Evolutionary conservation across 2,797 vertebrate species (phyloP).

Genomic region (Notamacropus eugenii): DNA sequence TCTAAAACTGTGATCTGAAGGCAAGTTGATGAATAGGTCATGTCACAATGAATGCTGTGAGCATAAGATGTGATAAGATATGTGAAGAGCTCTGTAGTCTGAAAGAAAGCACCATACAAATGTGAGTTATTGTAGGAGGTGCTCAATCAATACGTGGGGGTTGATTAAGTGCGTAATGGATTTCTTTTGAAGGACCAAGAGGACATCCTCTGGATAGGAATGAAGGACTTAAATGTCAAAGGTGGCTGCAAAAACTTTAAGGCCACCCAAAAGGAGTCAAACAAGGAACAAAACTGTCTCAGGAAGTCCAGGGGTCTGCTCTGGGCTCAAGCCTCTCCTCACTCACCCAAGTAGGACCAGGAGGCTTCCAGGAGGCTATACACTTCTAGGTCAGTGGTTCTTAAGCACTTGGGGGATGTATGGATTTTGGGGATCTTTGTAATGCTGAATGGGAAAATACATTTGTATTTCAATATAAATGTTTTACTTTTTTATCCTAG

Average conservation of each 20-base stretch:
- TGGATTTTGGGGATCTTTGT: background rate
- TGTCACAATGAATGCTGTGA: background rate
- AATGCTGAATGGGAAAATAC: background rate
- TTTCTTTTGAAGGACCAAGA: background rate
- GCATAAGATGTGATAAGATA: background rate
- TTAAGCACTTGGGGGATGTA: background rate
- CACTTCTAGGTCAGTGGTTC: background rate
- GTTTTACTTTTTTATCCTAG: background rate
- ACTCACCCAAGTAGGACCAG: background rate
- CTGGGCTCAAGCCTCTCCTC: background rate
- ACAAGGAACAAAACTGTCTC: background rate
- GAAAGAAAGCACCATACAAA: background rate
- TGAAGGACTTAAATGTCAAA: background rate
- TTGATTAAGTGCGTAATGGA: background rate
- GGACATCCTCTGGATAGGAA: background rate
- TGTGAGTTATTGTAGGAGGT: background rate
- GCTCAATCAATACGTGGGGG: background rate
- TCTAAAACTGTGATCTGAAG: background rate
- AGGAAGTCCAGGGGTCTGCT: background rate
- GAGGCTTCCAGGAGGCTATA: background rate
- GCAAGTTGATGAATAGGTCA: background rate
- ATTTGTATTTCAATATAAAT: background rate
- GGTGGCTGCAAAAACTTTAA: background rate
- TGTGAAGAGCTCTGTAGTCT: background rate
- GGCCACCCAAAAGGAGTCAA: background rate